Conservation (phyloP, 1,140 invertebrate genomes). For the Cardiocondyla obscurior region DNA sequence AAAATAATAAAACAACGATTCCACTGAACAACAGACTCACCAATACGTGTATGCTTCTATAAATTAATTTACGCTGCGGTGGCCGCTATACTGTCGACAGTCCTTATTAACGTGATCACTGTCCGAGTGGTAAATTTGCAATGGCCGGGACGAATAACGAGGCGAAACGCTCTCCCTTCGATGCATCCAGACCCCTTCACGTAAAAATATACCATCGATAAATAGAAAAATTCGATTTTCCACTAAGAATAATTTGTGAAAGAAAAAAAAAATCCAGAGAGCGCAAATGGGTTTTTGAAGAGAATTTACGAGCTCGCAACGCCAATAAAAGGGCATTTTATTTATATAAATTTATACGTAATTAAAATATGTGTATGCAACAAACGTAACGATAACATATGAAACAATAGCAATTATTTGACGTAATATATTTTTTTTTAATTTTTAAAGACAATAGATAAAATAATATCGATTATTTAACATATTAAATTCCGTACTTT, state of each 20-base stretch:
- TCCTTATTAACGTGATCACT: constrained; percentile 32
- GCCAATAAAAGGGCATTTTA: neutral
- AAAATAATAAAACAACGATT: constrained; percentile 6
- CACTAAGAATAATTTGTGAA: neutral
- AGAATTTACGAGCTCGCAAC: neutral
- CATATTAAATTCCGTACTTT: no score
- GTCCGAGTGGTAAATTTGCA: constrained; percentile 13
- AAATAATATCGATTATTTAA: no score
- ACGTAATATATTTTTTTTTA: neutral
- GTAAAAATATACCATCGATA: neutral
- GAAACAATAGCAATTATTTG: neutral
- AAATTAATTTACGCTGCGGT: constrained; percentile 46
- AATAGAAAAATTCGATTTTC: neutral
- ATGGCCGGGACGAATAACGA: constrained; percentile 26
- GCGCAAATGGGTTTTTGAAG: neutral
- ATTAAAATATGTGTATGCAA: neutral
- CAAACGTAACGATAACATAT: neutral
- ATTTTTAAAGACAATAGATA: no score
- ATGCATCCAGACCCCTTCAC: neutral
- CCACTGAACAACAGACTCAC: constrained; percentile 8
- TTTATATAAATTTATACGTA: neutral
- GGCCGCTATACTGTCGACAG: constrained; percentile 6
- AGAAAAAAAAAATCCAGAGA: neutral
- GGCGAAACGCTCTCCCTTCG: neutral
- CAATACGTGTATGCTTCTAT: neutral